A percentile compares a stretch with the other conserved stretches of the same genome.
Evolutionary conservation across 2,113 vertebrate genomes (phyloP).

Genomic region (Orientallactaga bullata): DNA sequence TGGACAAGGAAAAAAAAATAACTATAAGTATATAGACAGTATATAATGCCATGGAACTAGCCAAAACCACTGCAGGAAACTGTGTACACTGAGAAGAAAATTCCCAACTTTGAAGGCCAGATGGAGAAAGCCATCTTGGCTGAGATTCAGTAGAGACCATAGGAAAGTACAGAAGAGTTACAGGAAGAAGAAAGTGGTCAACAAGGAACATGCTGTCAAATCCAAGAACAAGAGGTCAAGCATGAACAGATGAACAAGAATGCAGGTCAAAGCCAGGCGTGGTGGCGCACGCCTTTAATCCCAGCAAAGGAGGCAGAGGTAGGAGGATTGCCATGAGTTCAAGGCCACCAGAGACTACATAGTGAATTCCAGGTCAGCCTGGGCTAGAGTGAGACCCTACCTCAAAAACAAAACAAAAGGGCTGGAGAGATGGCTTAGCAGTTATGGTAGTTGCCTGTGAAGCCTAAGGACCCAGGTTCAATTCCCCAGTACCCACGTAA

Average conservation of each 20-base stretch:
- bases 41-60: not conserved
- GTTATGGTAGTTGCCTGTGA: no score
- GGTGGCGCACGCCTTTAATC: no score
- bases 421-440: no score
- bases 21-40: not conserved
- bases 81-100: not conserved
- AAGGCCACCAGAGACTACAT: no score
- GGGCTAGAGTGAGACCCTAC: no score
- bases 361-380: no score
- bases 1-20: not conserved
- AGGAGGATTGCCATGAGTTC: no score
- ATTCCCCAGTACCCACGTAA: no score
- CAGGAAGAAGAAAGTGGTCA: not conserved
- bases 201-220: not conserved
- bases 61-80: not conserved
- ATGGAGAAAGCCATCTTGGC: not conserved
- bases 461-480: no score
- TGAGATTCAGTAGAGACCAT: not conserved
- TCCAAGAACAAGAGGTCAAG: constrained; percentile 36
- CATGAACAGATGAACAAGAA: constrained; percentile 12
- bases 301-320: no score
- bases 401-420: no score
- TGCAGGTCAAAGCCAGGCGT: no score
- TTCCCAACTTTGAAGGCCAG: not conserved
- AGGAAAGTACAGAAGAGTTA: constrained; percentile 8